Conservation (phyloP, 23 tunicate species). For the Oikopleura dioica region DNA sequence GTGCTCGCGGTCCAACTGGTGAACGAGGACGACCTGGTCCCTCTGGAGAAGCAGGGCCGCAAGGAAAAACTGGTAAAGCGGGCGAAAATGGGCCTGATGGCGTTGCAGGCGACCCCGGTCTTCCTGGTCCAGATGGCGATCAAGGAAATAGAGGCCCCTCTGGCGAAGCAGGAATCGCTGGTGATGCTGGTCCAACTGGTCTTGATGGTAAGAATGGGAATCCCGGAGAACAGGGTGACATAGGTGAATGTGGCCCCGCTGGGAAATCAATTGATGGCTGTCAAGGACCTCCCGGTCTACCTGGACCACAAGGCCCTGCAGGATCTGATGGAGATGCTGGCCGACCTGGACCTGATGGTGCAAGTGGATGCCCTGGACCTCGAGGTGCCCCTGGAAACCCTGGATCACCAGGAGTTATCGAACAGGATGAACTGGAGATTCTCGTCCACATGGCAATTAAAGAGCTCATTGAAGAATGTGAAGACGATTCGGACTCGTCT, state of each 20-base stretch:
- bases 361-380: background rate
- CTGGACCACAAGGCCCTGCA: background rate
- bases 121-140: background rate
- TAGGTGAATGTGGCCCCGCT: background rate
- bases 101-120: background rate
- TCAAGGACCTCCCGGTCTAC: background rate
- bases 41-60: background rate
- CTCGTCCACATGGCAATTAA: background rate
- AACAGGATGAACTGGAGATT: background rate
- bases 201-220: background rate
- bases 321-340: background rate
- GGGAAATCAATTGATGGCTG: too few relatives aligned
- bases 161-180: background rate
- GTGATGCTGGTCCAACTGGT: background rate
- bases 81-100: background rate
- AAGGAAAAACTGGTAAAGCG: background rate
- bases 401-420: constrained; percentile 2
- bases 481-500: background rate
- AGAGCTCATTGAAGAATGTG: background rate
- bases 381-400: background rate
- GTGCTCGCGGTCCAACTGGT: background rate
- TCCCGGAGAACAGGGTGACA: background rate
- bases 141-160: background rate
- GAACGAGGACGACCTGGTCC: background rate
- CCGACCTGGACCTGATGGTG: background rate